phyloP scores from a whole-genome alignment of 37 sponge, comb jelly and placozoan genomes.

The Cliona cf. orientalis region DNA sequence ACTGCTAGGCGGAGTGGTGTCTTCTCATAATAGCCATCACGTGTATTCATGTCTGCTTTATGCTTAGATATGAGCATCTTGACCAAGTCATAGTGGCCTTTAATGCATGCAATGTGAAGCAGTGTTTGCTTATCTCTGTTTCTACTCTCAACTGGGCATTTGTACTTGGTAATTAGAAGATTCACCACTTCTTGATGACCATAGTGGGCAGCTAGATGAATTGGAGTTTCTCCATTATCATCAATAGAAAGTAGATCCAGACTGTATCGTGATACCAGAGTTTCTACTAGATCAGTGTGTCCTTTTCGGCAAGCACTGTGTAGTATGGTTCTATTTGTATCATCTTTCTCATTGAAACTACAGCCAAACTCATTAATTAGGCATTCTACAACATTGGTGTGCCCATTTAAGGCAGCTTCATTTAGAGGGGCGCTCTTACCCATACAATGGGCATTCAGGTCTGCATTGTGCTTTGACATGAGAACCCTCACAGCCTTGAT shows the following conservation, averaged over 20 bases:
- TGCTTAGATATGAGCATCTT: not conserved
- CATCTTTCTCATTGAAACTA: not conserved
- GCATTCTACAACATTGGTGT: slow-evolving; percentile 5
- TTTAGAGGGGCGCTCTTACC: not conserved
- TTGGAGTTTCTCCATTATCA: slow-evolving; percentile 19
- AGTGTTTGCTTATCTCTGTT: not conserved
- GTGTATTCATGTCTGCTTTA: not conserved
- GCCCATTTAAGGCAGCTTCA: slow-evolving; percentile 8
- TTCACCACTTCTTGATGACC: slow-evolving; percentile 9
- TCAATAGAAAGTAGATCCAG: not conserved
- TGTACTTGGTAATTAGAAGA: slow-evolving; percentile 9
- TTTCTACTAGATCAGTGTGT: not conserved
- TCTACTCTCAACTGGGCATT: not conserved
- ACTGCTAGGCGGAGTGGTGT: slow-evolving; percentile 17
- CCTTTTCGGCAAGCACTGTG: slow-evolving; percentile 24
- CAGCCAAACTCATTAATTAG: slow-evolving; percentile 17
- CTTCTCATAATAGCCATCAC: not conserved
- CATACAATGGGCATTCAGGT: not conserved
- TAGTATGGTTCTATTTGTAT: slow-evolving; percentile 6
- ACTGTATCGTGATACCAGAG: not conserved
- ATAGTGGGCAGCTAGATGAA: slow-evolving; percentile 9
- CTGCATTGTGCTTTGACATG: no score
- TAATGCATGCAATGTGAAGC: slow-evolving; percentile 21
- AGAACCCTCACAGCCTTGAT: no score
- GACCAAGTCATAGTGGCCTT: not conserved